Evolutionary conservation across 2,113 vertebrate genomes (phyloP).

Genomic region (Charina bottae): DNA sequence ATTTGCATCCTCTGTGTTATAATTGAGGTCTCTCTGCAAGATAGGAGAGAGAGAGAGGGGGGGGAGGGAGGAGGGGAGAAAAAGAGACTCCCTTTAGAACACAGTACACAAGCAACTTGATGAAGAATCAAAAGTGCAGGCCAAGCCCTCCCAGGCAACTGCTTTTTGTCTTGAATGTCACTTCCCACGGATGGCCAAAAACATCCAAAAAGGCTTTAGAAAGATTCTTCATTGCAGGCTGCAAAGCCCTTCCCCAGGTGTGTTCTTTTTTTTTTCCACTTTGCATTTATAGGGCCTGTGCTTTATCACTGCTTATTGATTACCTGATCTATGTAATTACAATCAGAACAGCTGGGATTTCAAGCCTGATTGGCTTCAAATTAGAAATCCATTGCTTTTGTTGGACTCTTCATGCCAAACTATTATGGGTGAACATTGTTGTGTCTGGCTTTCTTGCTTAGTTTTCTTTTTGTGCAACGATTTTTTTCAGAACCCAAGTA

Average conservation of each 20-base stretch:
- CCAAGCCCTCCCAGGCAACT: background rate
- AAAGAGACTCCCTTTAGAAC: background rate
- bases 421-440: conserved; percentile 36
- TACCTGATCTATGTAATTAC: conserved; percentile 66
- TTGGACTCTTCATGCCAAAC: conserved; percentile 43
- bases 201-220: background rate
- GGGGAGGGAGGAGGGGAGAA: fast-evolving
- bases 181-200: background rate
- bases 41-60: background rate
- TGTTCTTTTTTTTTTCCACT: background rate
- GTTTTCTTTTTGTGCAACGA: conserved; percentile 4
- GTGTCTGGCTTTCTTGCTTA: conserved; percentile 43
- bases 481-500: conserved; percentile 14
- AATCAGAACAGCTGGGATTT: conserved; percentile 67
- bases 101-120: background rate
- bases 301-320: conserved; percentile 65
- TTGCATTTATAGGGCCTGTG: conserved; percentile 6
- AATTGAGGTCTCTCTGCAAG: no score
- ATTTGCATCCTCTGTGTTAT: no score
- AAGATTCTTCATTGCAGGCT: background rate
- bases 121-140: background rate
- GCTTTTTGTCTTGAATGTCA: background rate
- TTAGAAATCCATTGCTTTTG: conserved; percentile 74
- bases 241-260: background rate
- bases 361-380: conserved; percentile 76